These are phyloP conservation scores for Globodera ellingtonae DNA, from an alignment of 1,140 invertebrate genomes.

Conservation along the genomic window DNA sequence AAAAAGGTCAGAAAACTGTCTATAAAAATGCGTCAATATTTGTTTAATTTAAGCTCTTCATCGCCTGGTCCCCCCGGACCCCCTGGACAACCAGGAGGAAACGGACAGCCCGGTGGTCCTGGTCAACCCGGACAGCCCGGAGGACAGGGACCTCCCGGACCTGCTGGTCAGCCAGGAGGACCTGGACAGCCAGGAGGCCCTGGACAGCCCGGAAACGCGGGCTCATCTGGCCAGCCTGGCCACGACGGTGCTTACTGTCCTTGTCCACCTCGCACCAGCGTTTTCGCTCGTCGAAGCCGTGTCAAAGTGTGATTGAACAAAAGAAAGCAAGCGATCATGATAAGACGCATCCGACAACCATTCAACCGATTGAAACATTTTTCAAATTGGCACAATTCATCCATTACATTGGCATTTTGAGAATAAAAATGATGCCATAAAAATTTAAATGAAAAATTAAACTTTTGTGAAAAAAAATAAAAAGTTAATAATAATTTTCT, in stretches of 20 bases:
- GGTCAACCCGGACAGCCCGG: slow-evolving; percentile 32
- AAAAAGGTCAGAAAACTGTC: slow-evolving; percentile 18
- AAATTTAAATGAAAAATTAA: slow-evolving; percentile 16
- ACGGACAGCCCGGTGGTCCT: slow-evolving; percentile 23
- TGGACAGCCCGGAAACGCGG: slow-evolving; percentile 37
- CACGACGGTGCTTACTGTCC: slow-evolving; percentile 41
- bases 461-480: slow-evolving; percentile 15
- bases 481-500: neutral
- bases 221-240: slow-evolving; percentile 39
- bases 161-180: slow-evolving; percentile 39
- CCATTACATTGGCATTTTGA: neutral
- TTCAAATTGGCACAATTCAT: neutral
- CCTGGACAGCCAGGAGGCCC: slow-evolving; percentile 30
- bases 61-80: slow-evolving; percentile 32
- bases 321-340: neutral
- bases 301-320: slow-evolving; percentile 9
- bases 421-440: neutral
- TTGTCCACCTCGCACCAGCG: slow-evolving; percentile 26
- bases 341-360: neutral
- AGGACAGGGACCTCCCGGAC: slow-evolving; percentile 44
- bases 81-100: slow-evolving; percentile 32
- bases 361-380: neutral
- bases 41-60: slow-evolving; percentile 5
- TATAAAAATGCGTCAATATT: neutral
- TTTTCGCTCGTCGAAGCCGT: slow-evolving; percentile 6